A percentile compares a stretch with the other conserved stretches of the same genome.
Evolutionary conservation across 2,888 invertebrate genomes (phyloP).

Genomic region (Fabriciana adippe): DNA sequence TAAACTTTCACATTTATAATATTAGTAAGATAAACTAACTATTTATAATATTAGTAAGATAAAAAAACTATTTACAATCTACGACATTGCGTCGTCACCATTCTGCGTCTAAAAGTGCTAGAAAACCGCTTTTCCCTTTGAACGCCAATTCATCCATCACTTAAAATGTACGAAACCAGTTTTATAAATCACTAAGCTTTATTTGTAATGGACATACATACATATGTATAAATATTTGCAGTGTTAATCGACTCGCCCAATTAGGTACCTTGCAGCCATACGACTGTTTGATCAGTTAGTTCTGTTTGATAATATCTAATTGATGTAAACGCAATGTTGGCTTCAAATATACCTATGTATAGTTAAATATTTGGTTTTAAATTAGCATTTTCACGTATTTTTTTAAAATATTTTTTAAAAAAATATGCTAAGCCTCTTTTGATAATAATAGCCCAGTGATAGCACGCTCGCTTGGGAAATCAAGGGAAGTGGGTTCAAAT

Average conservation of each 20-base stretch:
- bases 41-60: no score
- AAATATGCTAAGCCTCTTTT: neutral
- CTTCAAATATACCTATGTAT: conserved; percentile 2
- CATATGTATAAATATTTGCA: conserved; percentile 25
- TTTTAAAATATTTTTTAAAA: no score
- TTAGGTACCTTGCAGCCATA: conserved; percentile 21
- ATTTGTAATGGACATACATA: conserved; percentile 12
- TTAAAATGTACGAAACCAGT: neutral
- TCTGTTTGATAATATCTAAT: conserved; percentile 14
- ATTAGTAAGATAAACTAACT: no score
- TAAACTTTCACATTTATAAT: no score
- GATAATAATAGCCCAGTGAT: no score
- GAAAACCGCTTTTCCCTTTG: neutral
- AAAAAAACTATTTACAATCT: no score
- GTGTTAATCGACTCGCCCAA: conserved; percentile 35
- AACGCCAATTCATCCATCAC: conserved; percentile 4
- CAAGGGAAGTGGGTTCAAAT: no score
- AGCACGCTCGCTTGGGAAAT: no score
- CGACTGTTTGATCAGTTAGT: conserved; percentile 8
- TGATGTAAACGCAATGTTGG: conserved; percentile 11
- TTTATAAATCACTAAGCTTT: conserved; percentile 6
- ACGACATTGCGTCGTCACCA: no score
- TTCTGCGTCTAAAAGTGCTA: neutral
- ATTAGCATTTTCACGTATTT: conserved; percentile 7
- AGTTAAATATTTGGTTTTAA: conserved; percentile 8